Percentiles rank a stretch among this genome's conserved stretches.
These are phyloP conservation scores for Allacma fusca DNA, from an alignment of 2,888 invertebrate species.

Conservation along the genomic window DNA sequence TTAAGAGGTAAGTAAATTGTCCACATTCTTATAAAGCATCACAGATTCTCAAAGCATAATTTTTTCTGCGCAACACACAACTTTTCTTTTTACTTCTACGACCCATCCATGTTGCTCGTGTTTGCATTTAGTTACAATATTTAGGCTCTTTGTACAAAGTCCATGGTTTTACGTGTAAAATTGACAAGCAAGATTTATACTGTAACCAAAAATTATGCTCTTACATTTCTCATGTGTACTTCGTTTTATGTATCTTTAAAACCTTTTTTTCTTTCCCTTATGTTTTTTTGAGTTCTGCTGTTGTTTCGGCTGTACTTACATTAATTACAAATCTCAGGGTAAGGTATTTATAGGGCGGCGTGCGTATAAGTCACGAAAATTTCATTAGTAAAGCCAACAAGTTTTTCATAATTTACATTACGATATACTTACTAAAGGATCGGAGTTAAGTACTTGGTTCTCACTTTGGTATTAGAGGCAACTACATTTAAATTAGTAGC, in stretches of 20 bases:
- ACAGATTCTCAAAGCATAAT: constrained; percentile 38
- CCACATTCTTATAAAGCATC: constrained; percentile 27
- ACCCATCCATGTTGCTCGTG: too few species aligned
- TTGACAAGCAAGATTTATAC: too few species aligned
- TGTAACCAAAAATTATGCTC: too few species aligned
- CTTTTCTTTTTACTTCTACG: background rate
- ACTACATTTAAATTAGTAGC: background rate
- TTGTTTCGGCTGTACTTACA: background rate
- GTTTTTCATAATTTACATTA: background rate
- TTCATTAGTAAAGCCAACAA: constrained; percentile 1
- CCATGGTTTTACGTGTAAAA: too few species aligned
- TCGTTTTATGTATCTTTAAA: background rate
- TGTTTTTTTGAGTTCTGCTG: background rate
- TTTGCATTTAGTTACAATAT: background rate
- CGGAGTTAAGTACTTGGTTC: background rate
- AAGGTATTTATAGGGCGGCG: constrained; percentile 1
- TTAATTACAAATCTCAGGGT: background rate
- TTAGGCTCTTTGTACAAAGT: too few species aligned
- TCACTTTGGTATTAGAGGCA: background rate
- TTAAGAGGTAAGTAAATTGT: constrained; percentile 1
- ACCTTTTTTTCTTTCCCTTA: background rate
- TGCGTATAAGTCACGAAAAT: constrained; percentile 3
- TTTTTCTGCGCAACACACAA: constrained; percentile 18
- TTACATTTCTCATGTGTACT: background rate
- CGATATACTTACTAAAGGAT: background rate